Evolutionary conservation across 2,113 vertebrate genomes (phyloP).

Genomic region (Spheniscus mendiculus): DNA sequence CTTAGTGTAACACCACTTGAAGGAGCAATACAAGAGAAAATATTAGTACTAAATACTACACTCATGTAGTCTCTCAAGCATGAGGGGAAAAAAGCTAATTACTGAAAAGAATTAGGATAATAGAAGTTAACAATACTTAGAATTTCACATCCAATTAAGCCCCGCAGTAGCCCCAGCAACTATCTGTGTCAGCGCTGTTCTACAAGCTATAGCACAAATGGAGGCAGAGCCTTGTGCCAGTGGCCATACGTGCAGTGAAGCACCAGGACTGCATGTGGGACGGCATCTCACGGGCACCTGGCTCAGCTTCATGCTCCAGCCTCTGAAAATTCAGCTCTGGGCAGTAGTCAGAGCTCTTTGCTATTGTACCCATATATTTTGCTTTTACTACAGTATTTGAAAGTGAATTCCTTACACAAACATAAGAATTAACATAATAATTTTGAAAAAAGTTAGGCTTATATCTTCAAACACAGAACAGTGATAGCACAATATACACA

Average conservation of each 20-base stretch:
- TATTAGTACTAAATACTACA: neutral
- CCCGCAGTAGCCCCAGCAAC: neutral
- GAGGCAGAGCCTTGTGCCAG: neutral
- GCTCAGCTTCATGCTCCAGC: neutral
- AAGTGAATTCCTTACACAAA: neutral
- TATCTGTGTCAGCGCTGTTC: neutral
- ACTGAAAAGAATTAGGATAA: neutral
- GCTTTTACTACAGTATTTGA: neutral
- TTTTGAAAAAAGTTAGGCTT: neutral
- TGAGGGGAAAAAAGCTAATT: neutral
- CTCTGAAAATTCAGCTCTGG: neutral
- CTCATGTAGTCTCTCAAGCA: neutral
- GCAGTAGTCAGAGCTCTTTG: neutral
- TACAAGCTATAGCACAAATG: neutral
- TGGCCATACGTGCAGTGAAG: accelerated
- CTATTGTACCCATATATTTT: neutral
- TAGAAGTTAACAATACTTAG: neutral
- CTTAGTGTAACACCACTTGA: neutral
- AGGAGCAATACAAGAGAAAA: neutral
- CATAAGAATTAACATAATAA: neutral
- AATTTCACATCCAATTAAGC: neutral
- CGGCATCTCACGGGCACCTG: neutral
- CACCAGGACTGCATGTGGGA: neutral
- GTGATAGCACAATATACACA: neutral
- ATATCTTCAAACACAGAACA: neutral